Conservation (phyloP, 2,888 invertebrate genomes). For the Ptychoptera albimana region DNA sequence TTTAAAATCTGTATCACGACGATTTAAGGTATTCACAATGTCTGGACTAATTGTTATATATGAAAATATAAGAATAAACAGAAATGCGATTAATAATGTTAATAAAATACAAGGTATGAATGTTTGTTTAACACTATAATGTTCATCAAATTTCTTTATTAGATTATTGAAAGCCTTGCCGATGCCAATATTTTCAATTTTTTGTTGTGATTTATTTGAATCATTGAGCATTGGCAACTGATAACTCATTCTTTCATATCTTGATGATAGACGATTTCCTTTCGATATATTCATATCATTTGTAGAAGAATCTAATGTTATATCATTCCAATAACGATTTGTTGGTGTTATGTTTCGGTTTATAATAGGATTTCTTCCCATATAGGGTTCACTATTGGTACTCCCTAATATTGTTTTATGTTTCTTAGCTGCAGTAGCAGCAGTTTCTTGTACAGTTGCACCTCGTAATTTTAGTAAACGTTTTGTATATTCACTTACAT, state of each 20-base stretch:
- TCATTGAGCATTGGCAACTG: too few species aligned
- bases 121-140: conserved; percentile 20
- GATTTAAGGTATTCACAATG: conserved; percentile 20
- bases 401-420: conserved; percentile 1
- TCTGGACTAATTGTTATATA: conserved; percentile 41
- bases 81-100: conserved; percentile 43
- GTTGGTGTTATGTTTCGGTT: conserved; percentile 1
- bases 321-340: not conserved
- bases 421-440: conserved; percentile 11
- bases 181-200: conserved; percentile 24
- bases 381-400: conserved; percentile 1
- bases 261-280: too few species aligned
- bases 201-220: too few species aligned
- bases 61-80: conserved; percentile 46
- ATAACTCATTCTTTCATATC: too few species aligned
- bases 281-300: too few species aligned
- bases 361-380: not conserved
- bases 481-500: conserved; percentile 52
- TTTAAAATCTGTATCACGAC: conserved; percentile 35
- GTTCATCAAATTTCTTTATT: conserved; percentile 15
- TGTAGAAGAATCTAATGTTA: too few species aligned
- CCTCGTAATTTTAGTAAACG: conserved; percentile 22
- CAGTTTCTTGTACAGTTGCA: conserved; percentile 11
- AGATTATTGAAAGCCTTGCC: conserved; percentile 14
- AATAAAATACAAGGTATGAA: conserved; percentile 47